Evolutionary conservation across 2,888 invertebrate species (phyloP), one percentile per base, ranked within the genome.

Genomic region (Yponomeuta sedellus): DNA sequence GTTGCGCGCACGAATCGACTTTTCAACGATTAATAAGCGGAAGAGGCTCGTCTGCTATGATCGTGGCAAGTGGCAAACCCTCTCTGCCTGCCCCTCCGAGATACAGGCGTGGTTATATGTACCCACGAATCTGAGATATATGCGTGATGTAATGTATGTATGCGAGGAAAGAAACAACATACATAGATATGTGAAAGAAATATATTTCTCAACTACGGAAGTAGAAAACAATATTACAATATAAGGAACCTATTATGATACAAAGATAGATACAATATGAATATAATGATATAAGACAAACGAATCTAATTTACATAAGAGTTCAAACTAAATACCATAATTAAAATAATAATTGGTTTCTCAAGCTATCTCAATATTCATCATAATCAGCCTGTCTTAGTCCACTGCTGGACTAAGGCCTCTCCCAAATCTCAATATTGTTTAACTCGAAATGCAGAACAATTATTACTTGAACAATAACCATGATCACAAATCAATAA

Each of bases 161-260:
- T 34, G 8, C 8, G 34, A 34, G 34, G 8, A 72, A 69, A 70
- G 72, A 75, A 74, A 74, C 68, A 20, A 72, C 68, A 34, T 34
- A 5, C 6, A 64, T 70, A 70, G 74, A 78, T 81, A 77, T 83
- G 74, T 81, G 75, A 82, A 82, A 85, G 83, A 83, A 83, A 83
- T 88, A 85, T 84, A 82, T 86, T 75, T 88, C 83, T 52, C 77
- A 76, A 82, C 83, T 87, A 84, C 82, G 75, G 73, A 78, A 78
- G 76, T 85, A 83, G 76, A 81, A 81, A 52, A 52, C 16, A 52
- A 52, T 5, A 81, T 80, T 82, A 81, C 78, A 83, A 83, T 82
- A 72, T 85, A 83, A 83, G 80, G 77, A 76, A 34, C 34, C 80
- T 76, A 77, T 59, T 75, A 71, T 72, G 70, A 69, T 81, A 82